Conservation (phyloP, 35 echinoderm and acorn worm species). For the Hemicentrotus pulcherrimus region DNA sequence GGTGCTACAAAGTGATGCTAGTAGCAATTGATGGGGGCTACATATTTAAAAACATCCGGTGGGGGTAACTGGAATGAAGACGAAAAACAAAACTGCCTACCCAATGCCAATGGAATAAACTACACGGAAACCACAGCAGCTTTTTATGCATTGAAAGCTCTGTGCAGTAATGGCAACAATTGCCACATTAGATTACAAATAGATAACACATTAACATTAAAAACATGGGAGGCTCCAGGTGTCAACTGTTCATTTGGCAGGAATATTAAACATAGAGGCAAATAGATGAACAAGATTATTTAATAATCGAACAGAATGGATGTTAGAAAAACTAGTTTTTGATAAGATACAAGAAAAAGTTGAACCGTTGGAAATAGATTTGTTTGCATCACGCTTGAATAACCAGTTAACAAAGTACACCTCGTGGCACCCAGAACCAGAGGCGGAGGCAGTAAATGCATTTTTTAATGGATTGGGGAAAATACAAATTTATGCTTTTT, state of each 20-base stretch:
- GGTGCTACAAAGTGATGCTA: conserved; percentile 62
- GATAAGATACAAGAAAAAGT: conserved; percentile 34
- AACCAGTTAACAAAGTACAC: conserved; percentile 51
- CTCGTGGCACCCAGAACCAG: conserved; percentile 71
- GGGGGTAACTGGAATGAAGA: conserved; percentile 63
- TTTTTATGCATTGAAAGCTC: conserved; percentile 50
- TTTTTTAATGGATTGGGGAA: conserved; percentile 61
- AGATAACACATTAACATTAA: conserved; percentile 73
- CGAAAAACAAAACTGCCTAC: conserved; percentile 21
- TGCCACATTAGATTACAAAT: conserved; percentile 55
- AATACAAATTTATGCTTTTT: conserved; percentile 58
- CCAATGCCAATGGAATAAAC: conserved; percentile 62
- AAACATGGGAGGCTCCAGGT: conserved; percentile 69
- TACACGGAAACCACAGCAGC: conserved; percentile 55
- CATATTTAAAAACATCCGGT: conserved; percentile 20
- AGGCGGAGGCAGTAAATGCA: conserved; percentile 54
- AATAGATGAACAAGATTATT: conserved; percentile 38
- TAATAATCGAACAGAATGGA: conserved; percentile 62
- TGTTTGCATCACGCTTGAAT: conserved; percentile 59
- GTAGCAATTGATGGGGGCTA: conserved; percentile 60
- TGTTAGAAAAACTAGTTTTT: conserved; percentile 38
- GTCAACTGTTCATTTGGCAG: conserved; percentile 55
- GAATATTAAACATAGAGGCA: conserved; percentile 48
- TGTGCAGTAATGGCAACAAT: conserved; percentile 42
- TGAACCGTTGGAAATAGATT: conserved; percentile 9